Percentiles rank a stretch among this genome's conserved stretches.
Conservation (phyloP, 2,888 invertebrate genomes). For the Adineta ricciae region DNA sequence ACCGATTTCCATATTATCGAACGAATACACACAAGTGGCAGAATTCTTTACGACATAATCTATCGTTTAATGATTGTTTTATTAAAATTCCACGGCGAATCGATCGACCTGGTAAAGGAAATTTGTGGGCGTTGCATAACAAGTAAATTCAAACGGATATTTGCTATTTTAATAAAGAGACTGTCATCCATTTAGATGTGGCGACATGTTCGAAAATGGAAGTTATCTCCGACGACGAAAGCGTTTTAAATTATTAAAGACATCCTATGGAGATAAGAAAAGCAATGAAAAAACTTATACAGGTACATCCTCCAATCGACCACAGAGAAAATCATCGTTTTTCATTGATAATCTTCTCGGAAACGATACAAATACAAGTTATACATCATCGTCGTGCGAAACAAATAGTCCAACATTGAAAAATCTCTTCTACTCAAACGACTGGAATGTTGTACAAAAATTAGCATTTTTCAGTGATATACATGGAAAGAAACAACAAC, state of each 20-base stretch:
- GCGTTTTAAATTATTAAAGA: slow-evolving; percentile 59
- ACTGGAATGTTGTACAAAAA: neutral
- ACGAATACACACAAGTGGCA: slow-evolving; percentile 67
- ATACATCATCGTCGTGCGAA: neutral
- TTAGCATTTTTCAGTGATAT: neutral
- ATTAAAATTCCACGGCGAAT: slow-evolving; percentile 74
- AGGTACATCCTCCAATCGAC: neutral
- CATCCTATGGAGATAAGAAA: neutral
- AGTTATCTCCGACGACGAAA: slow-evolving; percentile 67
- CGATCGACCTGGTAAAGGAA: slow-evolving; percentile 70
- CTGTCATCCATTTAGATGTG: slow-evolving; percentile 53
- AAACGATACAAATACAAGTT: neutral
- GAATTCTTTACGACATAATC: slow-evolving; percentile 65
- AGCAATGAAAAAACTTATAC: neutral
- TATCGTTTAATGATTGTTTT: slow-evolving; percentile 91
- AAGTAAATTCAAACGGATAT: slow-evolving; percentile 21
- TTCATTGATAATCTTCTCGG: slow-evolving; percentile 5
- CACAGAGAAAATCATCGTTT: neutral
- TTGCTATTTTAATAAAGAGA: too few relatives aligned
- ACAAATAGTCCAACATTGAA: neutral
- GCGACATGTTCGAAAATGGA: slow-evolving; percentile 79
- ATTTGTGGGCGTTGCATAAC: slow-evolving; percentile 61
- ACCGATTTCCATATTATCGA: slow-evolving; percentile 73
- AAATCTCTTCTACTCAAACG: neutral
- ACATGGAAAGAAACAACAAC: neutral